Conservation (phyloP, 2,888 invertebrate species). For the Allolobophora icterica region DNA sequence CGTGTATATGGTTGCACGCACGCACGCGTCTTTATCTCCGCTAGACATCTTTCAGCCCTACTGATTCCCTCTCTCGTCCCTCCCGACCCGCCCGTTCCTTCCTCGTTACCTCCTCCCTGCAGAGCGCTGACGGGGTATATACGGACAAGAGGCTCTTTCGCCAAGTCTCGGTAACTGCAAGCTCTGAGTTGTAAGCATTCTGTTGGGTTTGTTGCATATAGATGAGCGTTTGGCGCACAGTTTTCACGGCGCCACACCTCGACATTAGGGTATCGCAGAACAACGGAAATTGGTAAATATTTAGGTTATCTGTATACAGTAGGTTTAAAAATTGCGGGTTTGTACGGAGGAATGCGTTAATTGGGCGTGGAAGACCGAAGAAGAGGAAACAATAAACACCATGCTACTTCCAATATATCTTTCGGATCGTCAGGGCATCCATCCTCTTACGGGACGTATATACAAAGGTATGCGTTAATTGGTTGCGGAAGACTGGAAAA, state of each 20-base stretch:
- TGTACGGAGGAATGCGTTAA: neutral
- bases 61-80: neutral
- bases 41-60: neutral
- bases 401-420: neutral
- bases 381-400: neutral
- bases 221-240: neutral
- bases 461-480: neutral
- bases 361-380: neutral
- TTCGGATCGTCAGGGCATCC: neutral
- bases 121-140: neutral
- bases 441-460: neutral
- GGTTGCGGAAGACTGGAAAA: neutral
- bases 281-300: neutral
- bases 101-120: neutral
- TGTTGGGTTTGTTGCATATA: neutral
- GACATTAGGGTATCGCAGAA: neutral
- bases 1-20: slow-evolving; percentile 28
- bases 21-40: slow-evolving; percentile 30
- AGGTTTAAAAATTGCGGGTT: neutral
- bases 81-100: neutral
- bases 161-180: neutral
- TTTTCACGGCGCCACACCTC: neutral
- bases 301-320: neutral
- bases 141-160: neutral
- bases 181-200: neutral